A percentile compares a stretch with the other conserved stretches of the same genome.
Evolutionary conservation across 2,888 invertebrate species (phyloP).

Genomic region (Hypomecis punctinalis): DNA sequence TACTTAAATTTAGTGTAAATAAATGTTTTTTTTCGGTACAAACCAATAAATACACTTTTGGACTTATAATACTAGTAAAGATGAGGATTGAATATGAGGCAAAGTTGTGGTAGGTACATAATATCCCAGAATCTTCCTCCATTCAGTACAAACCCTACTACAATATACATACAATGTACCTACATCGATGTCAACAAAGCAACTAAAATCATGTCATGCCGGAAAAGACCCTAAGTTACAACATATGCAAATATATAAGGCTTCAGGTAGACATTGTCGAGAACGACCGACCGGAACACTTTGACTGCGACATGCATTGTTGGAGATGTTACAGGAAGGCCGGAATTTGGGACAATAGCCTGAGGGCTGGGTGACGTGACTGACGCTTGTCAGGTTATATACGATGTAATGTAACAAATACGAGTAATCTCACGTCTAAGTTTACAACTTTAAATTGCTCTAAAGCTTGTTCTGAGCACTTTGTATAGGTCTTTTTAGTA

Average conservation of each 20-base stretch:
- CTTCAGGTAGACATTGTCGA: constrained; percentile 46
- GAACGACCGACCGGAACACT: constrained; percentile 62
- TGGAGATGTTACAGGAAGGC: constrained; percentile 43
- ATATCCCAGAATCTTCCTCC: too few relatives aligned
- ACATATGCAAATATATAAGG: constrained; percentile 25
- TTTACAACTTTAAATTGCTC: too few relatives aligned
- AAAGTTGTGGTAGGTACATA: too few relatives aligned
- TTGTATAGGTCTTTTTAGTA: too few relatives aligned
- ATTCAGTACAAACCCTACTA: neutral
- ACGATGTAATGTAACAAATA: neutral
- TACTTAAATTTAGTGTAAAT: too few relatives aligned
- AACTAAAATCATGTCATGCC: constrained; percentile 8
- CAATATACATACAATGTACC: neutral
- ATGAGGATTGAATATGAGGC: too few relatives aligned
- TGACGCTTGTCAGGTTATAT: constrained; percentile 9
- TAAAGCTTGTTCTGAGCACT: too few relatives aligned
- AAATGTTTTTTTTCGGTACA: too few relatives aligned
- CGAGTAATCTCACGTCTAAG: too few relatives aligned
- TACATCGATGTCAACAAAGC: neutral
- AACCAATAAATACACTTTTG: too few relatives aligned
- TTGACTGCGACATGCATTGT: constrained; percentile 73
- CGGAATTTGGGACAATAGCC: constrained; percentile 45
- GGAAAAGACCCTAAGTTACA: constrained; percentile 9
- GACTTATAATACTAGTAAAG: too few relatives aligned
- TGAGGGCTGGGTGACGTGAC: constrained; percentile 29